Percentiles rank a stretch among this genome's conserved stretches.
phyloP scores from a whole-genome alignment of 23 tunicate species.

The Aplidium turbinatum region DNA sequence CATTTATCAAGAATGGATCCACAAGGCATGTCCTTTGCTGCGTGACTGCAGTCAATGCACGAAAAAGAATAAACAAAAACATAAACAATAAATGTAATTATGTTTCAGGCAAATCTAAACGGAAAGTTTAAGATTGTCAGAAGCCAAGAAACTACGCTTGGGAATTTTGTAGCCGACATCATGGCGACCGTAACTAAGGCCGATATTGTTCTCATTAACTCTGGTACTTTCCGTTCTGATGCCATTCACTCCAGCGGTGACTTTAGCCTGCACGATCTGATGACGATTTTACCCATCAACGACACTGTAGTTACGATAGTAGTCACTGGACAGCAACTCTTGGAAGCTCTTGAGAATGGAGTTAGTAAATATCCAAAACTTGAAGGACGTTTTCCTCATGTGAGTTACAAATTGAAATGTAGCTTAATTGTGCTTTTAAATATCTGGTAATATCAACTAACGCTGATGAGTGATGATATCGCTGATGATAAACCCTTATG shows the following conservation, averaged over 20 bases:
- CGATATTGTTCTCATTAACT: constrained; percentile 77
- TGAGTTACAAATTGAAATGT: constrained; percentile 20
- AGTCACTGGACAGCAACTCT: constrained; percentile 69
- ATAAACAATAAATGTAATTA: no score
- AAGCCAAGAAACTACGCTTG: constrained; percentile 75
- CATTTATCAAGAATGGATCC: no score
- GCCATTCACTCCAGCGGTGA: constrained; percentile 49
- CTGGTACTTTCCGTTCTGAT: constrained; percentile 86
- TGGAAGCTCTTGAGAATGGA: constrained; percentile 83
- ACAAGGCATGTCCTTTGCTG: no score
- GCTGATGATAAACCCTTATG: no score
- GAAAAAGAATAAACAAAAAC: no score
- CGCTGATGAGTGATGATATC: no score
- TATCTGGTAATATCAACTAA: no score
- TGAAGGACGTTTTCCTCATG: constrained; percentile 93
- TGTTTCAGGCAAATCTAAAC: constrained; percentile 57
- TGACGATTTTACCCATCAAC: constrained; percentile 86
- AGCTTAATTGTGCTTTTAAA: no score
- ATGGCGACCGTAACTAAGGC: constrained; percentile 64
- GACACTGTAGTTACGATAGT: constrained; percentile 73
- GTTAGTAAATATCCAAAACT: constrained; percentile 72
- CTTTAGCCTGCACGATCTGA: constrained; percentile 68
- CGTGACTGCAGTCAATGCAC: no score
- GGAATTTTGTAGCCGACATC: constrained; percentile 85
- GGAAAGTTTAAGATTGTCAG: constrained; percentile 56